Conservation (phyloP, 2,797 vertebrate species). For the Mycteria americana region DNA sequence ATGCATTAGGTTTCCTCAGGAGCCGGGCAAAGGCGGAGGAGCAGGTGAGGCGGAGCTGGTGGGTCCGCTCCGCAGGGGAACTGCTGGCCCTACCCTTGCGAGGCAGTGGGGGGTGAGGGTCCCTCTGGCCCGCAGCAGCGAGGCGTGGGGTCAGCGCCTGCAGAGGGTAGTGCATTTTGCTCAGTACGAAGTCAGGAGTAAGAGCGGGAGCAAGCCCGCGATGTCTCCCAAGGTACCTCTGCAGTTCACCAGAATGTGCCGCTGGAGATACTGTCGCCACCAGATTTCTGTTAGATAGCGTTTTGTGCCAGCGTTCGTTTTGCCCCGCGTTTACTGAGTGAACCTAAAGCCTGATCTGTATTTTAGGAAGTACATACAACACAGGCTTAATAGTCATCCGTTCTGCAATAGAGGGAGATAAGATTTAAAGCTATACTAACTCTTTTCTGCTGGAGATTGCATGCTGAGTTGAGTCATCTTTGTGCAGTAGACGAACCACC, state of each 20-base stretch:
- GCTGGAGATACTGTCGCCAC: fast-evolving
- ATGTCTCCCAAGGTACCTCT: fast-evolving
- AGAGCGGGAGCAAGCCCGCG: fast-evolving
- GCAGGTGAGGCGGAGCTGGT: background rate
- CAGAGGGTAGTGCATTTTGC: fast-evolving
- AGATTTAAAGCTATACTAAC: background rate
- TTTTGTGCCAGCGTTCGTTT: fast-evolving
- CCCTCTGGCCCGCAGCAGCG: no score
- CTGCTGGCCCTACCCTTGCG: background rate
- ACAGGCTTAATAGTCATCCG: fast-evolving
- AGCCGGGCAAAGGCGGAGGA: background rate
- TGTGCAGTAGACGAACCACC: background rate
- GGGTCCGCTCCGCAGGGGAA: background rate
- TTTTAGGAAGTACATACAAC: fast-evolving
- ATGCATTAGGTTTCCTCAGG: fast-evolving
- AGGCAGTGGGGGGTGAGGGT: no score
- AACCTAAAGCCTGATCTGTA: fast-evolving
- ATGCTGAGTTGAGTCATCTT: background rate
- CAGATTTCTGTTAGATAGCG: fast-evolving
- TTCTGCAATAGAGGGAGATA: fast-evolving
- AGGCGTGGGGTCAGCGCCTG: fast-evolving
- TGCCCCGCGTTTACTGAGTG: fast-evolving
- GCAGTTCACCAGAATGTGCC: fast-evolving
- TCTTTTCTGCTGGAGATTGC: background rate
- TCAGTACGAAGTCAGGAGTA: fast-evolving